phyloP scores from a whole-genome alignment of 2,888 invertebrate species.

The Tenthredo distinguenda region DNA sequence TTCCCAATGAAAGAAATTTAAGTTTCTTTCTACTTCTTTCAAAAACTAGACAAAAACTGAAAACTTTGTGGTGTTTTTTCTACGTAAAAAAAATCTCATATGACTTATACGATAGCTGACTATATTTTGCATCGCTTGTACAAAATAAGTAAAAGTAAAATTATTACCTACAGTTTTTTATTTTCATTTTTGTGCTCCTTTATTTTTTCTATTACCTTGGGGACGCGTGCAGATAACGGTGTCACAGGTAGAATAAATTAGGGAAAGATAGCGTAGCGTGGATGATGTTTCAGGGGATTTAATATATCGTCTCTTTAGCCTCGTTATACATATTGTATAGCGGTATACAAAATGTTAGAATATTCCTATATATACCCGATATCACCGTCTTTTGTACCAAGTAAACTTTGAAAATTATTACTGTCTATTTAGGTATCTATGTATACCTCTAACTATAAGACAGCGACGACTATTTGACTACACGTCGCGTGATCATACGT shows the following conservation, averaged over 20 bases:
- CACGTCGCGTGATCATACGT: constrained; percentile 37
- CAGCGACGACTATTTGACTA: neutral
- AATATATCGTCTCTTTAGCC: neutral
- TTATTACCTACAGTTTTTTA: too few species aligned
- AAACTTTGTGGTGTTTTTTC: too few species aligned
- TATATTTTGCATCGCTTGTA: too few species aligned
- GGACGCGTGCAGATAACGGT: neutral
- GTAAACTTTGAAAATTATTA: neutral
- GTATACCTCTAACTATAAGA: neutral
- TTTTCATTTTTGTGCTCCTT: neutral
- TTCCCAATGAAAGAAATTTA: too few species aligned
- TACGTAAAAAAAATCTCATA: too few species aligned
- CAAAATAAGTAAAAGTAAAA: too few species aligned
- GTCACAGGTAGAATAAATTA: neutral
- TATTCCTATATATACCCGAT: neutral
- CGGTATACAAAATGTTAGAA: neutral
- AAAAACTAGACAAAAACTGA: too few species aligned
- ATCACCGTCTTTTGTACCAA: neutral
- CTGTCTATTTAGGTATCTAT: neutral
- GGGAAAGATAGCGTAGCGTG: neutral
- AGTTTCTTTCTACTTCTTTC: too few species aligned
- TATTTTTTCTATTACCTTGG: neutral
- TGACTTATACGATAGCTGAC: too few species aligned
- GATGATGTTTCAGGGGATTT: neutral
- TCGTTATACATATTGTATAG: neutral